Conservation (phyloP, 1,140 invertebrate species). For the honey bee (Apis mellifera) region DNA sequence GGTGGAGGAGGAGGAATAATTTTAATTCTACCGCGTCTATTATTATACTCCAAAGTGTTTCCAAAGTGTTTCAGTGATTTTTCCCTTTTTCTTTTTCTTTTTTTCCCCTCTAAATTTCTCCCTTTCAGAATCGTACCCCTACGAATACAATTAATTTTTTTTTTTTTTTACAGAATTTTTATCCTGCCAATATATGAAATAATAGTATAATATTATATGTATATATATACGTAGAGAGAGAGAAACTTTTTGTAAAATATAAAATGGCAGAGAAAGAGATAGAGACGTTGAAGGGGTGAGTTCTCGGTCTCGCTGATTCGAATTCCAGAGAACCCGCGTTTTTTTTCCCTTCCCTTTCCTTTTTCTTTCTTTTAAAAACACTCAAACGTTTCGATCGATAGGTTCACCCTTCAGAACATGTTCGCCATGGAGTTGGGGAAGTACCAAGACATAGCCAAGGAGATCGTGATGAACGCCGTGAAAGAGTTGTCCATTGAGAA, state of each 20-base stretch:
- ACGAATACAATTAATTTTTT: not conserved
- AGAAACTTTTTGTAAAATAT: constrained; percentile 25
- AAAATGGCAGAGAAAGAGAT: constrained; percentile 41
- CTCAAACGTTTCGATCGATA: constrained; percentile 11
- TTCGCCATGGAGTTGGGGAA: constrained; percentile 94
- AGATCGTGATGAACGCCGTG: constrained; percentile 92
- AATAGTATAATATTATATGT: not conserved
- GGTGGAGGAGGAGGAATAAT: too few species aligned
- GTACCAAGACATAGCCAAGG: constrained; percentile 91
- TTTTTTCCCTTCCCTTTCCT: too few species aligned
- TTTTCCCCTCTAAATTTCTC: too few species aligned
- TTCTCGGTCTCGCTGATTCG: not conserved
- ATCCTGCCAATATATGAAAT: not conserved
- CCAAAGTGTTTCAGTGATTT: too few species aligned
- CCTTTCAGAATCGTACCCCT: too few species aligned
- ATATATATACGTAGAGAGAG: not conserved
- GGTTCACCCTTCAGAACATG: constrained; percentile 94
- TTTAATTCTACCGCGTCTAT: too few species aligned
- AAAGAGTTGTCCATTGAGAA: constrained; percentile 95
- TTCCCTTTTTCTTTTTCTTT: too few species aligned
- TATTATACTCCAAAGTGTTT: too few species aligned
- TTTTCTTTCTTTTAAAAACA: not conserved
- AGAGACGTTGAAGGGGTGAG: constrained; percentile 63
- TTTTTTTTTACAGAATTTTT: constrained; percentile 32
- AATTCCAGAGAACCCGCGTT: too few species aligned